A percentile compares a stretch with the other conserved stretches of the same genome.
Evolutionary conservation across 2,113 vertebrate species (phyloP).

Genomic region (Neodon shergylaensis): DNA sequence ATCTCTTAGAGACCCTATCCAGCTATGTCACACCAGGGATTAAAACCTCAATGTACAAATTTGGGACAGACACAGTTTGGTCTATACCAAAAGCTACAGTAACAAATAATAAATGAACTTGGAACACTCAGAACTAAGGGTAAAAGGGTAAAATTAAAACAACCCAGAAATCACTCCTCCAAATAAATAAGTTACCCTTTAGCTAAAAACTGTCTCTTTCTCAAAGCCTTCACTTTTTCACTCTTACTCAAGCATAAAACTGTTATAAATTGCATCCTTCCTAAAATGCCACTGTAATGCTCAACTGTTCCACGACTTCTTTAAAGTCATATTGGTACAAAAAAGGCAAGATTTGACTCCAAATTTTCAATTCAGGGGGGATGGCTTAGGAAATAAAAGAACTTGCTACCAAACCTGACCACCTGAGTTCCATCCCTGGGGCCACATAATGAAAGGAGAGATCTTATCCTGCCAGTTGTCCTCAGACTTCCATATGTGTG

Average conservation of each 20-base stretch:
- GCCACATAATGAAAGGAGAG: not conserved
- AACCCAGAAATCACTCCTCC: not conserved
- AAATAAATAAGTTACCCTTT: conserved; percentile 30
- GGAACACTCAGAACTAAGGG: not conserved
- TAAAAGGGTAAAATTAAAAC: not conserved
- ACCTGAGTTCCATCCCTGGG: not conserved
- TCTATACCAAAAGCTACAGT: not conserved
- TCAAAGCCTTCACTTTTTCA: not conserved
- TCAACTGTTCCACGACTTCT: not conserved
- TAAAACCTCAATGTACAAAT: not conserved
- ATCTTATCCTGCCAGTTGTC: not conserved
- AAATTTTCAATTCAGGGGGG: not conserved
- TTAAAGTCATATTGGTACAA: not conserved
- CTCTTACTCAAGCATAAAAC: not conserved
- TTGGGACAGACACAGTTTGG: not conserved
- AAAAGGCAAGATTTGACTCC: not conserved
- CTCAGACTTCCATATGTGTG: not conserved
- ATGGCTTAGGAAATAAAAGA: not conserved
- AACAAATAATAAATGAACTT: conserved; percentile 8
- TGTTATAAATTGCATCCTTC: not conserved
- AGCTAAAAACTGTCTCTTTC: not conserved
- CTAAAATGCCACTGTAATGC: not conserved
- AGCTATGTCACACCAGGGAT: not conserved
- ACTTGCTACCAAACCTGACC: not conserved
- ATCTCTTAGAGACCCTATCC: not conserved